Evolutionary conservation across 2,888 invertebrate genomes (phyloP).

Genomic region (Melanostoma scalare): DNA sequence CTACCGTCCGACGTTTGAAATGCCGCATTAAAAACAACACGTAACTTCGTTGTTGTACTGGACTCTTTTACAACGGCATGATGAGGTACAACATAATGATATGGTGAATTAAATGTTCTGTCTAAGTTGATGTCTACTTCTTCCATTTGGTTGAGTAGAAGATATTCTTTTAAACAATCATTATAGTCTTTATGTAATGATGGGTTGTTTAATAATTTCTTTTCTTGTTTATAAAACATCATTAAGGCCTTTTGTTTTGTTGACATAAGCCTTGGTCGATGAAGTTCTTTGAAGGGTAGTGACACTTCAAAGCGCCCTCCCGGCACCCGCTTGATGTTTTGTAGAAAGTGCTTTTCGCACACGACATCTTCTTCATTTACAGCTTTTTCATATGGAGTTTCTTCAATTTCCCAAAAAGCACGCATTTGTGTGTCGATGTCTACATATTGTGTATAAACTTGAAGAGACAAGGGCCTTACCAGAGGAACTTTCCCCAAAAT

Average conservation of each 20-base stretch:
- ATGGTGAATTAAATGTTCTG: slow-evolving; percentile 3
- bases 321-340: neutral
- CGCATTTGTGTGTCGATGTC: slow-evolving; percentile 9
- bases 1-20: slow-evolving; percentile 4
- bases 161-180: slow-evolving; percentile 6
- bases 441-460: slow-evolving; percentile 4
- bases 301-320: too few species aligned
- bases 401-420: slow-evolving; percentile 2
- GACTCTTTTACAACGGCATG: slow-evolving; percentile 6
- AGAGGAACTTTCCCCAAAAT: slow-evolving; percentile 2
- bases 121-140: slow-evolving; percentile 1
- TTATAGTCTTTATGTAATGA: slow-evolving; percentile 7
- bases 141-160: neutral
- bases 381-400: too few species aligned
- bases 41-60: slow-evolving; percentile 23
- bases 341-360: slow-evolving; percentile 5
- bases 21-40: slow-evolving; percentile 25
- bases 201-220: slow-evolving; percentile 8
- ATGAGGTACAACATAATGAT: slow-evolving; percentile 12
- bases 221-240: slow-evolving; percentile 4
- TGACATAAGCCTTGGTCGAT: slow-evolving; percentile 2
- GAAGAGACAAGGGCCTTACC: neutral
- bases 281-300: neutral
- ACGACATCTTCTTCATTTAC: slow-evolving; percentile 5
- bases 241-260: slow-evolving; percentile 2